Conservation (phyloP, 2,797 vertebrate species). For the Pelobates cultripes region DNA sequence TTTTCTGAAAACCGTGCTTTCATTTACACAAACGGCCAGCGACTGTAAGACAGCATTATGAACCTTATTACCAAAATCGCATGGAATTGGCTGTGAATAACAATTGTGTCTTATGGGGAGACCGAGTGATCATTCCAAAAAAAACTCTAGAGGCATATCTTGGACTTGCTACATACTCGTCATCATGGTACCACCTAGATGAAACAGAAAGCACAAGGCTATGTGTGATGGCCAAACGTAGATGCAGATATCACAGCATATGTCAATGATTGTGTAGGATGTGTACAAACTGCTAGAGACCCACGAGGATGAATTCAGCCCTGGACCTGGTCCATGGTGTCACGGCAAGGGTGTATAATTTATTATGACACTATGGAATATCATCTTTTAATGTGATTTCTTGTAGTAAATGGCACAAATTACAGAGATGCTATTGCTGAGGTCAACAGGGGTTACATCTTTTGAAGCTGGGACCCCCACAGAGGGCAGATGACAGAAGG, state of each 20-base stretch:
- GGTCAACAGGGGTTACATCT: too few relatives aligned
- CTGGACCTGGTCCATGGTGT: neutral
- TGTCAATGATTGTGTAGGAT: conserved; percentile 2
- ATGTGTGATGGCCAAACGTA: neutral
- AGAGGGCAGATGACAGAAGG: too few relatives aligned
- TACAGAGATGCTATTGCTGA: too few relatives aligned
- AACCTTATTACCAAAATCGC: neutral
- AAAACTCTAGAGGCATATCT: neutral
- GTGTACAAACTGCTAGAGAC: conserved; percentile 6
- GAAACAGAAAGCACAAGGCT: conserved; percentile 6
- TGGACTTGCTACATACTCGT: neutral
- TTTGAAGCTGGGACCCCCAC: too few relatives aligned
- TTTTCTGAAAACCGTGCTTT: neutral
- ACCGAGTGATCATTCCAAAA: conserved; percentile 1
- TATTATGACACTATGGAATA: too few relatives aligned
- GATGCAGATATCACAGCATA: neutral
- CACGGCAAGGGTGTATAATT: too few relatives aligned
- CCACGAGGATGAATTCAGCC: conserved; percentile 3
- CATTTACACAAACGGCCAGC: neutral
- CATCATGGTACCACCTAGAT: neutral
- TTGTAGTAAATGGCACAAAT: too few relatives aligned
- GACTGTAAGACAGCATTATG: neutral
- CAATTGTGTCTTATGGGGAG: neutral
- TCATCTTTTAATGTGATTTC: too few relatives aligned
- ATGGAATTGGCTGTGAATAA: neutral